These are phyloP conservation scores for Grapholita molesta DNA, from an alignment of 1,140 invertebrate genomes.

Conservation along the genomic window DNA sequence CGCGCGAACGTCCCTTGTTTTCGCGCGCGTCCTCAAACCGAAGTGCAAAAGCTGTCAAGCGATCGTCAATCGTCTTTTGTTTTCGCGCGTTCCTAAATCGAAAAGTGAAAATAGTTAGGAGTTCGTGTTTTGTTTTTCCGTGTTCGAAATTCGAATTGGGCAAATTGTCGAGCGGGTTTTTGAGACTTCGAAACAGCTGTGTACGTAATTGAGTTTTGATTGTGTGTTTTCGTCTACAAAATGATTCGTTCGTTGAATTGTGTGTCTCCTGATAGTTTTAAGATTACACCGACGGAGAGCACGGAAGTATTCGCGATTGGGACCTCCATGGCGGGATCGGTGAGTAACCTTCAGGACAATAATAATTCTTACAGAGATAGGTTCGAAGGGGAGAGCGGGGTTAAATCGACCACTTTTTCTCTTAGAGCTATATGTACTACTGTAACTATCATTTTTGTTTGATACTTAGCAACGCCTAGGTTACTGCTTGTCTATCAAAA, in stretches of 20 bases:
- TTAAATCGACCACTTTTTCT: too few species aligned
- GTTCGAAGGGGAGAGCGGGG: too few species aligned
- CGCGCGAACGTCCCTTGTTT: too few species aligned
- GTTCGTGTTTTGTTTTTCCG: background rate
- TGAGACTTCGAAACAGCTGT: too few species aligned
- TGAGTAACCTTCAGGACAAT: constrained; percentile 35
- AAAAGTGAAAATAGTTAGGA: background rate
- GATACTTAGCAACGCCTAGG: too few species aligned
- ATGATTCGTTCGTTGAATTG: constrained; percentile 60
- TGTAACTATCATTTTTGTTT: too few species aligned
- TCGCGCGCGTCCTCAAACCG: background rate
- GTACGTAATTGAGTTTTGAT: background rate
- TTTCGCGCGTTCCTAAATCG: background rate
- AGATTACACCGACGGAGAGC: constrained; percentile 47
- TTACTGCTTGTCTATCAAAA: too few species aligned
- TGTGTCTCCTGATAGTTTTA: constrained; percentile 34
- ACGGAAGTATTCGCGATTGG: constrained; percentile 59
- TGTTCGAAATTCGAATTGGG: background rate
- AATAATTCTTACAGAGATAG: too few species aligned
- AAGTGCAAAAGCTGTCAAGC: background rate
- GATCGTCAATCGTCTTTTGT: background rate
- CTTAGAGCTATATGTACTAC: too few species aligned
- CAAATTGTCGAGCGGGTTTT: background rate
- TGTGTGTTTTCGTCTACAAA: background rate
- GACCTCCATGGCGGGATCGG: constrained; percentile 46